These are phyloP conservation scores for Pluvianellus socialis DNA, from an alignment of 2,113 vertebrate genomes.

Conservation along the genomic window DNA sequence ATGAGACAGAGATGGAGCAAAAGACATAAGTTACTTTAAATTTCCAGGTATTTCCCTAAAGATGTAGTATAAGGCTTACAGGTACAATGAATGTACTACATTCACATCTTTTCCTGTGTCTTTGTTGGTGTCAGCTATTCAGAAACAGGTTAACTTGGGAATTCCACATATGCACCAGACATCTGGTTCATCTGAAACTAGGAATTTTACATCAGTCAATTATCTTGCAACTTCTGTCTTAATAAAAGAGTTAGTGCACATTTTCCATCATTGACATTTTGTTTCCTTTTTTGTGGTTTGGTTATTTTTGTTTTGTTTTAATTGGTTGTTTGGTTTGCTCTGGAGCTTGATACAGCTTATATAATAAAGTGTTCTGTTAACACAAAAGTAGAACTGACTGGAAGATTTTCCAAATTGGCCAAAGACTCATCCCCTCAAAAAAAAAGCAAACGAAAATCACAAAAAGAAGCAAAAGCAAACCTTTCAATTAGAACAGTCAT, in stretches of 20 bases:
- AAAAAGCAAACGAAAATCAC: no score
- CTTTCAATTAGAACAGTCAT: neutral
- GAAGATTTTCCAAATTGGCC: neutral
- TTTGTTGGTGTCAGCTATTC: neutral
- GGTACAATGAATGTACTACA: neutral
- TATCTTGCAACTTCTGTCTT: neutral
- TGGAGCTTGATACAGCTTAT: neutral
- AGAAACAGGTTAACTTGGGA: neutral
- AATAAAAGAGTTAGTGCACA: neutral
- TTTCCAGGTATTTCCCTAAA: neutral
- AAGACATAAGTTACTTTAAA: neutral
- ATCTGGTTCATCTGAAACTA: slow-evolving; percentile 21
- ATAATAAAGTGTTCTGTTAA: neutral
- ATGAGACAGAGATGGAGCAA: neutral
- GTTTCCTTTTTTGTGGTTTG: neutral
- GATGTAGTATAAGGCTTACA: neutral
- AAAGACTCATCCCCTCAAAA: neutral
- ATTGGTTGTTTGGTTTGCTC: no score
- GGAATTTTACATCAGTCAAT: slow-evolving; percentile 6
- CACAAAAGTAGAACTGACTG: neutral
- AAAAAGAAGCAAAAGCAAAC: accelerated
- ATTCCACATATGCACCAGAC: neutral
- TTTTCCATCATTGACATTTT: neutral
- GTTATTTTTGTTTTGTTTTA: neutral
- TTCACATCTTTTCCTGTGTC: neutral